These are phyloP conservation scores for Pseudomyrmex dendroicus DNA, from an alignment of 1,140 invertebrate genomes.

Conservation along the genomic window DNA sequence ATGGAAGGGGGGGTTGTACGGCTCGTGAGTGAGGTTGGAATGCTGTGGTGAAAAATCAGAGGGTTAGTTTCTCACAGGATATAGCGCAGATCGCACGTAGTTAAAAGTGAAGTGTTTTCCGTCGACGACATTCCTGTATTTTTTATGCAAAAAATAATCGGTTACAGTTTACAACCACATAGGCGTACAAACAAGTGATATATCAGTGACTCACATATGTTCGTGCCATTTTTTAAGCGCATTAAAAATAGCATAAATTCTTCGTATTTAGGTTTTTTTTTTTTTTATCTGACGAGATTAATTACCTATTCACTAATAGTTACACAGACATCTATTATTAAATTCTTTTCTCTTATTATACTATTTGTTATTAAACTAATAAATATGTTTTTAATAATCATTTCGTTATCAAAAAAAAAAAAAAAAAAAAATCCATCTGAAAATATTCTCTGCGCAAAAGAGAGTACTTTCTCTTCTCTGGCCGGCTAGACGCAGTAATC, in stretches of 20 bases:
- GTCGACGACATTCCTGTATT: neutral
- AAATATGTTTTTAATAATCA: neutral
- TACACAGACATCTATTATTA: too few relatives aligned
- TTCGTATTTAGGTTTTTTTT: neutral
- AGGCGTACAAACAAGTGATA: neutral
- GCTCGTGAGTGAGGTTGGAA: slow-evolving; percentile 48
- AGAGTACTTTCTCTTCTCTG: neutral
- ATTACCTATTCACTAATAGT: neutral
- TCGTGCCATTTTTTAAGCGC: neutral
- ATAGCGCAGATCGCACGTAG: slow-evolving; percentile 30
- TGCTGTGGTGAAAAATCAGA: slow-evolving; percentile 24
- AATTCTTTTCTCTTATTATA: too few relatives aligned
- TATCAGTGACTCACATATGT: neutral
- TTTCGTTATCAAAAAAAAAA: neutral
- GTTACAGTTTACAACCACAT: neutral
- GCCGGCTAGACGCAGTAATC: slow-evolving; percentile 26
- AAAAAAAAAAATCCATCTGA: neutral
- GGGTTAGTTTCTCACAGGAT: slow-evolving; percentile 69
- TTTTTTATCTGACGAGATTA: neutral
- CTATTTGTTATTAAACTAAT: neutral
- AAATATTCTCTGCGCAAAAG: neutral
- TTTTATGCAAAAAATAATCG: neutral
- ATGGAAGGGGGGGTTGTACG: slow-evolving; percentile 69
- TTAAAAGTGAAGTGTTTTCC: slow-evolving; percentile 23
- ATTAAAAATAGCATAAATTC: slow-evolving; percentile 4